Conservation (phyloP, 1,140 invertebrate genomes). For the Drosophila arizonae region DNA sequence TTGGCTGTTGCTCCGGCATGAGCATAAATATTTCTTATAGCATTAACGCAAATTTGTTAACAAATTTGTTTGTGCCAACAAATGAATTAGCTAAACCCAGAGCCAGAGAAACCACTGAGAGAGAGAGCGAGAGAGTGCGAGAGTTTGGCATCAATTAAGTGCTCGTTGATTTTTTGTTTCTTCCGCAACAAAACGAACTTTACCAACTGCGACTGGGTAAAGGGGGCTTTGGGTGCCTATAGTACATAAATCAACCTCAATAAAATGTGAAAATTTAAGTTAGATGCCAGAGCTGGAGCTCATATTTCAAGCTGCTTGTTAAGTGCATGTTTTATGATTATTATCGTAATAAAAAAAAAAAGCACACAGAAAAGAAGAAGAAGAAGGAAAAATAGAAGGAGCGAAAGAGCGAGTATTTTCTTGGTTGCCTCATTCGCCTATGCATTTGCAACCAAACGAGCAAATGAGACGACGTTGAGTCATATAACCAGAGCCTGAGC, state of each 20-base stretch:
- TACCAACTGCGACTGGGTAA: neutral
- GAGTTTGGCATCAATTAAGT: slow-evolving; percentile 66
- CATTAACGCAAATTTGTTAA: slow-evolving; percentile 79
- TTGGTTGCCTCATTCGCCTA: slow-evolving; percentile 14
- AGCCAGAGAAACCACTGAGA: neutral
- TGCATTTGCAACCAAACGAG: slow-evolving; percentile 46
- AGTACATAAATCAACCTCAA: slow-evolving; percentile 68
- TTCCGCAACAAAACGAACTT: neutral
- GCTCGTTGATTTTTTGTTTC: slow-evolving; percentile 52
- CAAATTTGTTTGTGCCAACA: slow-evolving; percentile 80
- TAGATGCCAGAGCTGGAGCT: slow-evolving; percentile 52
- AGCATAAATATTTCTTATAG: slow-evolving; percentile 74
- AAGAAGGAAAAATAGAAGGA: neutral
- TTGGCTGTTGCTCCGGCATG: slow-evolving; percentile 14
- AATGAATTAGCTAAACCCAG: slow-evolving; percentile 67
- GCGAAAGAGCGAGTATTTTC: neutral
- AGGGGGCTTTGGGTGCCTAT: neutral
- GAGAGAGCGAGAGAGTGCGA: too few relatives aligned
- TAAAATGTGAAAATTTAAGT: slow-evolving; percentile 78
- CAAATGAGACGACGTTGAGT: slow-evolving; percentile 57
- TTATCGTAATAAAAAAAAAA: slow-evolving; percentile 78
- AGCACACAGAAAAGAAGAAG: neutral
- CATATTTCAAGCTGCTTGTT: slow-evolving; percentile 81
- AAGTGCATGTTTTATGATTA: slow-evolving; percentile 82
- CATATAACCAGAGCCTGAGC: slow-evolving; percentile 20